Percentiles rank a stretch among this genome's conserved stretches.
phyloP scores from a whole-genome alignment of 2,113 vertebrate species.

The Apistogramma diplotaenia region DNA sequence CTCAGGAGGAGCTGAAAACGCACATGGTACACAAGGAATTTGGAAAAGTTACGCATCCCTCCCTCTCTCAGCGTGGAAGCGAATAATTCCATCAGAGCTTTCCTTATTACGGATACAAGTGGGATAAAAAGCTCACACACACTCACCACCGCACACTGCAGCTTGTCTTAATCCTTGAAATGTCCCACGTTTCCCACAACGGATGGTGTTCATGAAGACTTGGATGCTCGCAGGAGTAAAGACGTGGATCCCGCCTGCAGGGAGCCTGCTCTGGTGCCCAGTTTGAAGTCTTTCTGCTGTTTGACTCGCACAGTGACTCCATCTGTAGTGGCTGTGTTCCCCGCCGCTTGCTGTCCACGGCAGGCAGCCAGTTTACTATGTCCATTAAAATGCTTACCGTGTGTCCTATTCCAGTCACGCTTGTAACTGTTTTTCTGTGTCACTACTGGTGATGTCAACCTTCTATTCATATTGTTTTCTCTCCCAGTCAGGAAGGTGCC shows the following conservation, averaged over 20 bases:
- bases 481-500: background rate
- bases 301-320: constrained; percentile 52
- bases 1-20: background rate
- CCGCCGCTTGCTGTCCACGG: constrained; percentile 36
- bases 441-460: background rate
- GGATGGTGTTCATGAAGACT: constrained; percentile 36
- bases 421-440: constrained; percentile 6
- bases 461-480: background rate
- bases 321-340: constrained; percentile 53
- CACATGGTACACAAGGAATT: background rate
- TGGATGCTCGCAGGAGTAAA: constrained; percentile 29
- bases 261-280: constrained; percentile 38
- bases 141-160: constrained; percentile 16
- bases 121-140: background rate
- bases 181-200: background rate
- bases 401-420: background rate
- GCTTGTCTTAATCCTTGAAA: constrained; percentile 17
- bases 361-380: constrained; percentile 50
- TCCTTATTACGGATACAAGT: background rate
- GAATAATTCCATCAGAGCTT: background rate
- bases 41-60: background rate
- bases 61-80: background rate
- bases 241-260: constrained; percentile 54
- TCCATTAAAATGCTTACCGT: constrained; percentile 43
- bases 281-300: constrained; percentile 50